Percentiles rank a stretch among this genome's conserved stretches.
phyloP scores from a whole-genome alignment of 2,888 invertebrate species.

The Plemyria rubiginata region DNA sequence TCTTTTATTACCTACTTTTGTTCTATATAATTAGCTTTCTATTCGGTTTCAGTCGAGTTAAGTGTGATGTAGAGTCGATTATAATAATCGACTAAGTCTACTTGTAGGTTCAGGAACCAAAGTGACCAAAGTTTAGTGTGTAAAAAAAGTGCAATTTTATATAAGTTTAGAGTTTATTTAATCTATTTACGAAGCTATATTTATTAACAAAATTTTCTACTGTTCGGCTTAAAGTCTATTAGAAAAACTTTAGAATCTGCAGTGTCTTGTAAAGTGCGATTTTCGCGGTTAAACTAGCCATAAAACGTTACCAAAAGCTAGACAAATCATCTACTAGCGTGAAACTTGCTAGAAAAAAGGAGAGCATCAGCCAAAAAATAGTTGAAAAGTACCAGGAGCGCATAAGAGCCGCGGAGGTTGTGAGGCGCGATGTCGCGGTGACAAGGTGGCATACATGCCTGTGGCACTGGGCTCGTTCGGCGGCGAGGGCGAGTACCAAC shows the following conservation, averaged over 20 bases:
- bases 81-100: background rate
- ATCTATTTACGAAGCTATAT: conserved; percentile 7
- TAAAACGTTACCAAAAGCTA: background rate
- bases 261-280: conserved; percentile 1
- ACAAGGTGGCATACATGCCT: conserved; percentile 87
- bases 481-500: conserved; percentile 86
- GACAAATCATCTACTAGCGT: background rate
- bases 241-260: background rate
- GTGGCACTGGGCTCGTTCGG: conserved; percentile 87
- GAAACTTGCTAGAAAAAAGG: background rate
- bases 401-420: conserved; percentile 16
- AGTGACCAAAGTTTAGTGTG: conserved; percentile 36
- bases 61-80: conserved; percentile 13
- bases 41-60: conserved; percentile 9
- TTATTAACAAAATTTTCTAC: conserved; percentile 5
- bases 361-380: background rate
- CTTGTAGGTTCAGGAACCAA: conserved; percentile 29
- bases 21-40: background rate
- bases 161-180: background rate
- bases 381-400: conserved; percentile 24
- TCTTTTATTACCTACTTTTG: conserved; percentile 1
- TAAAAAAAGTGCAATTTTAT: conserved; percentile 24
- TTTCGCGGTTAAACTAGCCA: background rate
- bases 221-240: conserved; percentile 16
- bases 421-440: conserved; percentile 81